These are phyloP conservation scores for Suillia variegata DNA, from an alignment of 2,888 invertebrate species.

Conservation along the genomic window DNA sequence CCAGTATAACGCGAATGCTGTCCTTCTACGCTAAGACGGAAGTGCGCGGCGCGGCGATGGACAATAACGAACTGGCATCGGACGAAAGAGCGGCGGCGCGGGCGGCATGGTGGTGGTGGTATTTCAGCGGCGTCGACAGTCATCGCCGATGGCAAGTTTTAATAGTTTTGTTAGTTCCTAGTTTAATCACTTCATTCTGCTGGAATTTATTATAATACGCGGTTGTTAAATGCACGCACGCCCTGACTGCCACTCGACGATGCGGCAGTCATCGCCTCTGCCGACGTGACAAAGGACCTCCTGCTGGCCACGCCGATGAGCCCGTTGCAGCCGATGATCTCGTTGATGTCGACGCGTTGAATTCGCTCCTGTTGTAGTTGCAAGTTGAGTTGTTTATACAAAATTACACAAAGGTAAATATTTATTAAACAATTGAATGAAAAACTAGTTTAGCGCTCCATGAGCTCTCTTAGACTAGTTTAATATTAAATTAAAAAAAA, in stretches of 20 bases:
- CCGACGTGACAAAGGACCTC: no score
- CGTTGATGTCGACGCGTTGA: not conserved
- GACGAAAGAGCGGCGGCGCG: constrained; percentile 21
- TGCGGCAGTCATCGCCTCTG: not conserved
- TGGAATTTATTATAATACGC: constrained; percentile 56
- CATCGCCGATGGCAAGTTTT: constrained; percentile 32
- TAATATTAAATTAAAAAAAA: not conserved
- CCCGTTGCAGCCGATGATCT: constrained; percentile 9
- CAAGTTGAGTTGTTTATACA: constrained; percentile 38
- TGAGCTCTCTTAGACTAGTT: not conserved
- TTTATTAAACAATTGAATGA: not conserved
- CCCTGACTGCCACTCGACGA: not conserved
- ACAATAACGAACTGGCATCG: constrained; percentile 55
- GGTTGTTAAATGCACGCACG: constrained; percentile 15
- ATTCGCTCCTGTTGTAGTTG: constrained; percentile 31
- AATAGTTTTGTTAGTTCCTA: constrained; percentile 50
- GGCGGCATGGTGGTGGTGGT: constrained; percentile 31
- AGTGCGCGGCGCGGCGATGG: constrained; percentile 48
- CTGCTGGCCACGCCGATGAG: no score
- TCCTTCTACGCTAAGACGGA: constrained; percentile 51
- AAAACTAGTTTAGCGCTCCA: constrained; percentile 8
- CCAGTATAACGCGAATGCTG: constrained; percentile 56
- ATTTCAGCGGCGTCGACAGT: constrained; percentile 25
- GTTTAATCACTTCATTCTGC: constrained; percentile 46
- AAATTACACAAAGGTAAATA: constrained; percentile 14